Evolutionary conservation across 2,888 invertebrate genomes (phyloP), one percentile per base, ranked within the genome.

Genomic region (Ceriagrion tenellum): DNA sequence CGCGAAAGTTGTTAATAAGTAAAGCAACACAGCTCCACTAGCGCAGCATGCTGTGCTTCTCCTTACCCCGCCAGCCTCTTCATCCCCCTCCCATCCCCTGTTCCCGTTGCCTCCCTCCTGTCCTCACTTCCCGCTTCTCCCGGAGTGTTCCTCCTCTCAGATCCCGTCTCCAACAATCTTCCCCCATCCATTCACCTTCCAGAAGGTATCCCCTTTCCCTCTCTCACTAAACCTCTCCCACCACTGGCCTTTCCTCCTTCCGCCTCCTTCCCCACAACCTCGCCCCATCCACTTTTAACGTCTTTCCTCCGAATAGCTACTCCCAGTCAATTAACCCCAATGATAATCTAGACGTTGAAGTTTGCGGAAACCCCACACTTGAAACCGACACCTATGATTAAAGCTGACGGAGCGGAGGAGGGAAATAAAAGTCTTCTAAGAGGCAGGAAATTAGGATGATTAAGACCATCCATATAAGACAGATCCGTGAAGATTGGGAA

Each of bases 341-440:
- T 93, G 93, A 69, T 93, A 93, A 93, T 93, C 93, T 93, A 26
- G 26, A 47, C 93, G 93, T 47, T 18, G 69, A 69, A 93, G 93
- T 93, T 93, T 93, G 69, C 74, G 69, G 93, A 93, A 93, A 20
- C 63, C 47, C 69, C 69, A 59, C 93, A 69, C 93, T 93, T 18
- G 93, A 93, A 93, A 93, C 93, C 74, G 69, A 93, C 93, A 93
- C 93, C 93, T 93, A 74, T 93, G 93, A 93, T 93, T 93, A 93
- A 93, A 47, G 93, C 69, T 63, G 63, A 91, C 59, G 90, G 47
- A 47, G 59, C 30, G 35, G 56, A 59, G 59, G 12, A 59, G 59
- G 20, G 59, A 30, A 35, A 63, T 20, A 59, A 69, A 91, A 63
- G 93, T 47, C 69, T 93, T 30, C 10, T 63, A 69, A 63, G 47